Evolutionary conservation across 2,797 vertebrate species (phyloP), one percentile per base, ranked within the genome.

Genomic region (Argentina silus): DNA sequence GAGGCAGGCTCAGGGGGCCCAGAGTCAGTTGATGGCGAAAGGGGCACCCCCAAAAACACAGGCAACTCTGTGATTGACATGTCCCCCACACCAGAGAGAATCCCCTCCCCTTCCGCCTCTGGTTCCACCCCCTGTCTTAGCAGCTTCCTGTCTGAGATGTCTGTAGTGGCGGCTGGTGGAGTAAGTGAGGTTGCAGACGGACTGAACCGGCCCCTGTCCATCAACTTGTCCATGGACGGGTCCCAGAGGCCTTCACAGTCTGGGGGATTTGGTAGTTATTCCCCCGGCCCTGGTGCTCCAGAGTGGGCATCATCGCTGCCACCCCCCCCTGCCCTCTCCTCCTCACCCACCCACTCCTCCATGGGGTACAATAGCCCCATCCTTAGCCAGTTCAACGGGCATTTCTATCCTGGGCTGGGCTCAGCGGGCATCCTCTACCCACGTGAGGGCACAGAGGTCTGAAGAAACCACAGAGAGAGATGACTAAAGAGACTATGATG

Each of bases 121-220:
- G 90, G 86, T 12, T 75, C 91, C 0, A 9, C 94, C 14, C 95
- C 97, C 0, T 98, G 98, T 79, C 94, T 99, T 75, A 95, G 91
- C 88, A 96, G 89, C 87, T 99, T 99, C 86, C 89, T 99, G 44
- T 95, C 97, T 17, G 96, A 95, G 81, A 98, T 99, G 97, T 96
- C 95, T 0, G 90, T 95, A 86, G 5, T 90, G 81, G 75, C 84
- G 61, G 70, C 93, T 62, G 84, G 77, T 82, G 0, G 90, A 67
- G 70, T 89, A 72, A 81, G 7, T 19, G 93, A 93, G 27, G 86
- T 93, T 89, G 92, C 95, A 85, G 93, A 90, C 11, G 93, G 93
- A 0, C 70, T 91, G 43, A 90, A 85, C 85, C 94, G 96, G 70
- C 85, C 95, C 0, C 90, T 93, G 81, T 87, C 95, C 0, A 78